Conservation (phyloP, 23 tunicate genomes). For the Halocynthia roretzi region DNA sequence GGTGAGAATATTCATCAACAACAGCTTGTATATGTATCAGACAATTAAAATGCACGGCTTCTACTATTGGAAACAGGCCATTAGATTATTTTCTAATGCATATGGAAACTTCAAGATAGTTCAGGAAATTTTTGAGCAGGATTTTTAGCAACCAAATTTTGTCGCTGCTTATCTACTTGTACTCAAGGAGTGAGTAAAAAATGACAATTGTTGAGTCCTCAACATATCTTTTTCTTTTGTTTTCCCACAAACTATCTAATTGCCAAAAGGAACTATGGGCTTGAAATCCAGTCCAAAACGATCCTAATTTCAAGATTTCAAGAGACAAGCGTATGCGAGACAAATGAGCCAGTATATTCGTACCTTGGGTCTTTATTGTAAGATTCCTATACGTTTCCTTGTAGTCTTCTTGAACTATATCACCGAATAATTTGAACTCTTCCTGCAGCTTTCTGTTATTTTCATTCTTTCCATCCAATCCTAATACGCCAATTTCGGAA, state of each 20-base stretch:
- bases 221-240: background rate
- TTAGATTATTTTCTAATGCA: no score
- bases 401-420: conserved; percentile 72
- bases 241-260: background rate
- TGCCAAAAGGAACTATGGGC: no score
- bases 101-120: no score
- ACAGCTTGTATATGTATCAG: background rate
- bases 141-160: no score
- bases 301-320: no score
- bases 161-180: no score
- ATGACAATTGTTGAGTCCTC: no score
- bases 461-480: background rate
- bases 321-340: no score
- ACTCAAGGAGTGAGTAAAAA: no score
- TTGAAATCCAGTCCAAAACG: no score
- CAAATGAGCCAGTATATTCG: no score
- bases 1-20: background rate
- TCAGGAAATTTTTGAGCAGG: no score
- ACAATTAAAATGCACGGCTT: background rate
- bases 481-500: background rate
- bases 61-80: background rate
- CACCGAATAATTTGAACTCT: conserved; percentile 45
- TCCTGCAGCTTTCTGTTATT: background rate
- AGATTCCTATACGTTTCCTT: conserved; percentile 80
- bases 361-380: conserved; percentile 94